These are phyloP conservation scores for Seladonia tumulorum DNA, from an alignment of 2,888 invertebrate species.

Conservation along the genomic window DNA sequence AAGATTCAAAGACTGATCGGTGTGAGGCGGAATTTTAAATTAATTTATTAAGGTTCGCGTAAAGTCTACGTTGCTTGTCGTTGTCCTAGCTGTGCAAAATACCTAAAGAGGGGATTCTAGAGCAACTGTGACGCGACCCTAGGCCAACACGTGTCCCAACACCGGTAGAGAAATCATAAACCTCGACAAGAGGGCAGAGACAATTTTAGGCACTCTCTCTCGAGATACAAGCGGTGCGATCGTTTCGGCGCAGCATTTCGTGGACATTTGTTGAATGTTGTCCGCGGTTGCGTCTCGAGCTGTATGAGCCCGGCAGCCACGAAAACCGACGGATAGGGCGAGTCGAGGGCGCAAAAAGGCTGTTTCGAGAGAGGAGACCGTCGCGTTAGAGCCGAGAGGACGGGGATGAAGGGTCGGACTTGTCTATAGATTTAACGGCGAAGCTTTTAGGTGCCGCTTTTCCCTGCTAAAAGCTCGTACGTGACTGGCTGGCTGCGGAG, in stretches of 20 bases:
- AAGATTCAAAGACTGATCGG: too few relatives aligned
- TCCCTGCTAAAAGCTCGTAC: slow-evolving; percentile 61
- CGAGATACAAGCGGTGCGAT: neutral
- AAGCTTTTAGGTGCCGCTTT: slow-evolving; percentile 59
- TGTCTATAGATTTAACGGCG: slow-evolving; percentile 46
- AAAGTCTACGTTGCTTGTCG: too few relatives aligned
- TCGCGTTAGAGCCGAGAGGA: neutral
- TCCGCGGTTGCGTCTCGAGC: slow-evolving; percentile 1
- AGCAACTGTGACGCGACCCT: neutral
- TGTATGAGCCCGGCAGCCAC: neutral
- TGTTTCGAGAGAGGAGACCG: neutral
- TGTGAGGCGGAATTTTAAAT: too few relatives aligned
- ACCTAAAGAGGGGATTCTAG: neutral
- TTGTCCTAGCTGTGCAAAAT: too few relatives aligned
- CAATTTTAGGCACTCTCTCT: too few relatives aligned
- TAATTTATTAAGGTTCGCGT: too few relatives aligned
- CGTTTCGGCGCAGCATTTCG: slow-evolving; percentile 9
- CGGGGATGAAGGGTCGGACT: neutral
- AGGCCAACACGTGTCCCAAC: neutral
- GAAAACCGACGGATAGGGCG: slow-evolving; percentile 10
- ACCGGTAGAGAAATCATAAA: neutral
- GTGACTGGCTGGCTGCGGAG: slow-evolving; percentile 15
- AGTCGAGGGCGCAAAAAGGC: slow-evolving; percentile 40
- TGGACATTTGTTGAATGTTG: slow-evolving; percentile 41
- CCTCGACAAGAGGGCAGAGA: neutral